Evolutionary conservation across 2,888 invertebrate genomes (phyloP).

Genomic region (Hecatera dysodea): DNA sequence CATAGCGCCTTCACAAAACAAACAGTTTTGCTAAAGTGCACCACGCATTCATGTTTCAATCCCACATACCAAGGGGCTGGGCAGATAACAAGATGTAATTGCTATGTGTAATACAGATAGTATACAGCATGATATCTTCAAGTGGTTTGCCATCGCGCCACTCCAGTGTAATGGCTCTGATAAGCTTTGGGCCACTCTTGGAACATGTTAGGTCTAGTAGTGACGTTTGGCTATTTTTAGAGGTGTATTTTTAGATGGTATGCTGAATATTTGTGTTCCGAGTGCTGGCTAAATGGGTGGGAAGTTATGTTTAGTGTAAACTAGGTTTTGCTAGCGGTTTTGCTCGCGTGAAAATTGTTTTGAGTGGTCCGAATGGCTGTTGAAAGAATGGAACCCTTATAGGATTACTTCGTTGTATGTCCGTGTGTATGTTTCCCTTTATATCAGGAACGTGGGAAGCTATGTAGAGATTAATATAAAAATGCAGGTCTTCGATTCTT

Average conservation of each 20-base stretch:
- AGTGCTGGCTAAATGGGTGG: constrained; percentile 3
- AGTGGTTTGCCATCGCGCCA: constrained; percentile 58
- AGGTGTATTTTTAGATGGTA: constrained; percentile 41
- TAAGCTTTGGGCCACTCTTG: constrained; percentile 58
- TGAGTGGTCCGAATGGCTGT: no score
- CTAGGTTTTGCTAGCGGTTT: no score
- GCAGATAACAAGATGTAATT: constrained; percentile 71
- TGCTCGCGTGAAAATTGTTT: no score
- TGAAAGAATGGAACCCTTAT: no score
- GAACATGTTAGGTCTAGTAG: constrained; percentile 27
- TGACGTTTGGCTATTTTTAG: constrained; percentile 48
- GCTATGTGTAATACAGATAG: constrained; percentile 73
- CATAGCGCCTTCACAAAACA: constrained; percentile 30
- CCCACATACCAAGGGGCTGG: constrained; percentile 61
- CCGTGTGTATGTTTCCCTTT: no score
- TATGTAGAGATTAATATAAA: no score
- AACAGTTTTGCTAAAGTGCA: constrained; percentile 57
- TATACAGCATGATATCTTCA: constrained; percentile 64
- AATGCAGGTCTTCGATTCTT: no score
- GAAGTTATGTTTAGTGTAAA: neutral
- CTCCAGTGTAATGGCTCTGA: constrained; percentile 64
- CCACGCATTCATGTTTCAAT: constrained; percentile 57
- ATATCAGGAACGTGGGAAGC: no score
- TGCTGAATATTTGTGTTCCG: constrained; percentile 22
- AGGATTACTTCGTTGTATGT: neutral